These are phyloP conservation scores for Sparus aurata DNA, from an alignment of 2,797 vertebrate genomes.

Conservation along the genomic window DNA sequence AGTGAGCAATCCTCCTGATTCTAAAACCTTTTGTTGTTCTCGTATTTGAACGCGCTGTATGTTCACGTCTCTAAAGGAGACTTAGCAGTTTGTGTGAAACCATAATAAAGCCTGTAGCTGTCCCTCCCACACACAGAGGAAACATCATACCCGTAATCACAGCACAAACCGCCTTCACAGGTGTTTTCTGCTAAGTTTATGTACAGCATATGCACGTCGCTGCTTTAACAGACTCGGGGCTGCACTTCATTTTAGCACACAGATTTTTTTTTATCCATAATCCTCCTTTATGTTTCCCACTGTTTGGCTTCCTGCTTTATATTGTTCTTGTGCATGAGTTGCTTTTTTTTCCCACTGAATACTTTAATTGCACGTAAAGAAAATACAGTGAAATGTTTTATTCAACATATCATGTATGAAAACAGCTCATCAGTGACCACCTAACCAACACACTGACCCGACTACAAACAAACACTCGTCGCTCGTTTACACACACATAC, in stretches of 20 bases:
- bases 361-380: background rate
- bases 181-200: constrained; percentile 45
- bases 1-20: constrained; percentile 3
- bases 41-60: background rate
- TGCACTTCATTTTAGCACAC: constrained; percentile 15
- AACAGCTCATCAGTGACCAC: background rate
- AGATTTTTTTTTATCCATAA: constrained; percentile 31
- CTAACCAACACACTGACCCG: background rate
- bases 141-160: constrained; percentile 45
- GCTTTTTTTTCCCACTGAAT: background rate
- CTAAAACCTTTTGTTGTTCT: constrained; percentile 10
- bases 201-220: constrained; percentile 17
- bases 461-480: background rate
- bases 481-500: constrained; percentile 71
- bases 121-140: constrained; percentile 51
- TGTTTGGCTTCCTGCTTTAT: background rate
- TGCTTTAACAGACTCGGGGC: constrained; percentile 25
- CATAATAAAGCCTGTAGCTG: constrained; percentile 36
- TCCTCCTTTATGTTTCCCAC: constrained; percentile 29
- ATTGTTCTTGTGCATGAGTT: constrained; percentile 1
- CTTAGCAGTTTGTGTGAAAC: constrained; percentile 17
- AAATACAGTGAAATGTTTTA: constrained; percentile 9
- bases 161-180: constrained; percentile 42
- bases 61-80: constrained; percentile 23
- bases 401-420: constrained; percentile 1